Evolutionary conservation across 2,113 vertebrate genomes (phyloP).

Genomic region (Rhea pennata): DNA sequence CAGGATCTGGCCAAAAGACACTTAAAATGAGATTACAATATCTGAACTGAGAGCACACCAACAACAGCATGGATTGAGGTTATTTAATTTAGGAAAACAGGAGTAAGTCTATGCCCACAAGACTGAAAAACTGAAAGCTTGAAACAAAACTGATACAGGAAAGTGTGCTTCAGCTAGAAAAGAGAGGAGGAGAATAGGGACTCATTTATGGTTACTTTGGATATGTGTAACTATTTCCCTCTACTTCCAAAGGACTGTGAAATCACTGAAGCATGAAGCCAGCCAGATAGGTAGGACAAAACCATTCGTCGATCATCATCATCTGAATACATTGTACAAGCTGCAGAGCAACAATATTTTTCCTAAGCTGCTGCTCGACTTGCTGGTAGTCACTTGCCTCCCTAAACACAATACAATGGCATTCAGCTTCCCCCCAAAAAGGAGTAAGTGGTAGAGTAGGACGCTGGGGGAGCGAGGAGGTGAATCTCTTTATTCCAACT

Average conservation of each 20-base stretch:
- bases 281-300: conserved; percentile 7
- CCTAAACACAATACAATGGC: not conserved
- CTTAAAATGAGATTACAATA: not conserved
- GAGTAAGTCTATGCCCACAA: not conserved
- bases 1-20: not conserved
- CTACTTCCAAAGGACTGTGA: conserved; percentile 13
- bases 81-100: not conserved
- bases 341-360: not conserved
- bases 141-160: not conserved
- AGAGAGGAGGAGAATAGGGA: not conserved
- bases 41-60: not conserved
- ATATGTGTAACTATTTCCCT: conserved; percentile 19
- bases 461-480: not conserved
- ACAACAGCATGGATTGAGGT: not conserved
- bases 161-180: not conserved
- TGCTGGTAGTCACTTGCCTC: not conserved
- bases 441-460: not conserved
- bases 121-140: not conserved
- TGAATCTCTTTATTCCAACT: not conserved
- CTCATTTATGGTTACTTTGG: not conserved
- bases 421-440: not conserved
- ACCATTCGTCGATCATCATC: conserved; percentile 3
- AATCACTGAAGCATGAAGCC: not conserved
- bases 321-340: not conserved
- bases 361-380: not conserved